Evolutionary conservation across 92 coral and sea anemone genomes (phyloP).

Genomic region (Phenganax marumi): DNA sequence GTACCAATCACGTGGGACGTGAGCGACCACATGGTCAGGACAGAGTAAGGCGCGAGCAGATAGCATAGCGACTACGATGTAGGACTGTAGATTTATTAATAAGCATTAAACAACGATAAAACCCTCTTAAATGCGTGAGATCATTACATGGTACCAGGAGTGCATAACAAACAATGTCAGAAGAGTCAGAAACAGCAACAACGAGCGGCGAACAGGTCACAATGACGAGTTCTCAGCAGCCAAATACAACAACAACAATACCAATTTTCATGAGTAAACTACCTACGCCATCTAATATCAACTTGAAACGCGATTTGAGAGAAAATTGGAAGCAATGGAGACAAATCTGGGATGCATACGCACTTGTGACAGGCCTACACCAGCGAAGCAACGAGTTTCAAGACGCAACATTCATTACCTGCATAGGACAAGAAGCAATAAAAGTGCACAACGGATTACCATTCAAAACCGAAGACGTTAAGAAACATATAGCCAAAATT

Average conservation of each 20-base stretch:
- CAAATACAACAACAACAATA: neutral
- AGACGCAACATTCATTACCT: constrained; percentile 56
- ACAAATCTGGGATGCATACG: constrained; percentile 57
- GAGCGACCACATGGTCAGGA: too few relatives aligned
- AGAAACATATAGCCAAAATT: constrained; percentile 40
- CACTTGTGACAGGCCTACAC: constrained; percentile 43
- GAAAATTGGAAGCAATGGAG: constrained; percentile 51
- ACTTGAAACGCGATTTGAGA: constrained; percentile 43
- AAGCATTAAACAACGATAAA: too few relatives aligned
- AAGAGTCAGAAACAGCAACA: neutral
- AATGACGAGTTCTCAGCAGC: constrained; percentile 10
- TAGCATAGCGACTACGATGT: too few relatives aligned
- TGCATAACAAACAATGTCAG: neutral
- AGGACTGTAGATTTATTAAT: too few relatives aligned
- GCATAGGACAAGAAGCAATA: constrained; percentile 51
- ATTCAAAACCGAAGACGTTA: constrained; percentile 53
- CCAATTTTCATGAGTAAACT: constrained; percentile 41
- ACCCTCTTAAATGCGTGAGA: too few relatives aligned
- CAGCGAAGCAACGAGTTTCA: constrained; percentile 37
- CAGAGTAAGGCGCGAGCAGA: too few relatives aligned
- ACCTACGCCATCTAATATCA: constrained; percentile 38
- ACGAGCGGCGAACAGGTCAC: neutral
- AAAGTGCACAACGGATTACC: constrained; percentile 52
- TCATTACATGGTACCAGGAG: constrained; percentile 8
- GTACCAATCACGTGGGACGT: too few relatives aligned